These are phyloP conservation scores for Pseudococcus jackbeardsleyi DNA, from an alignment of 2,888 invertebrate species.

Conservation along the genomic window DNA sequence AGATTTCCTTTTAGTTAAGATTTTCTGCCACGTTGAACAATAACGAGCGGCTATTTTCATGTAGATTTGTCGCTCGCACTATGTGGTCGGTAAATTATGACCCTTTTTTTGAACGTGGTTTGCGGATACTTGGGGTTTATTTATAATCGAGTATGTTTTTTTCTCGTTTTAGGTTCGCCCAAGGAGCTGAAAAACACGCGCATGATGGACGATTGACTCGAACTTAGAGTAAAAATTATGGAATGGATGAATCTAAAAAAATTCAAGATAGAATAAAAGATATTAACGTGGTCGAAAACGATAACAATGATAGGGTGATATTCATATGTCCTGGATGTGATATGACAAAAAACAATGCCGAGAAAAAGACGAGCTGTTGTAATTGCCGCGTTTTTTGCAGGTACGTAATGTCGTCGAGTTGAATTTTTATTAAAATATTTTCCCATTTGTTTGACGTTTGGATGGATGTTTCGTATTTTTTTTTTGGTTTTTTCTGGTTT, in stretches of 20 bases:
- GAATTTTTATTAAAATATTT: conserved; percentile 21
- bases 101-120: background rate
- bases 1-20: conserved; percentile 51
- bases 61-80: conserved; percentile 48
- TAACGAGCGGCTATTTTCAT: conserved; percentile 43
- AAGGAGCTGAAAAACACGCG: background rate
- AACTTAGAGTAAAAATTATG: conserved; percentile 53
- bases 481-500: background rate
- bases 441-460: background rate
- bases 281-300: conserved; percentile 35
- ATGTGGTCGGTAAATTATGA: conserved; percentile 31
- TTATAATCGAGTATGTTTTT: background rate
- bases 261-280: conserved; percentile 58
- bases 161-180: background rate
- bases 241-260: conserved; percentile 63
- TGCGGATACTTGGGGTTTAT: background rate
- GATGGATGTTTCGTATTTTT: background rate
- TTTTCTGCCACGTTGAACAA: conserved; percentile 13
- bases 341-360: conserved; percentile 58
- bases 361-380: conserved; percentile 57
- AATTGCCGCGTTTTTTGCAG: conserved; percentile 57
- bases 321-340: conserved; percentile 63
- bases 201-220: conserved; percentile 17
- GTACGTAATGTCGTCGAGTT: conserved; percentile 9
- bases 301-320: conserved; percentile 62